phyloP scores from a whole-genome alignment of 2,888 invertebrate species.

The Dioctria rufipes region DNA sequence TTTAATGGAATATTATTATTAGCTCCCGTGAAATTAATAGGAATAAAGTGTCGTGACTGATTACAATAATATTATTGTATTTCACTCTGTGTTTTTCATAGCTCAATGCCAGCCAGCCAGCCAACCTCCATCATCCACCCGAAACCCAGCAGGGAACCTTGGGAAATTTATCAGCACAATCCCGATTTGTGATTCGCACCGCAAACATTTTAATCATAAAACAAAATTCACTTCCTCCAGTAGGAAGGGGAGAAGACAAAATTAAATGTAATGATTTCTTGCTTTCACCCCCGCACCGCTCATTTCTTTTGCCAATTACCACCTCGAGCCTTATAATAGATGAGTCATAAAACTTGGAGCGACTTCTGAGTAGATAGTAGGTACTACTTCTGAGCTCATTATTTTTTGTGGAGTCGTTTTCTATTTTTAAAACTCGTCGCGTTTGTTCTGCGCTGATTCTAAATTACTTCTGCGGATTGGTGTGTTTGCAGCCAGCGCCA shows the following conservation, averaged over 20 bases:
- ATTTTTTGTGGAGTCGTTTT: background rate
- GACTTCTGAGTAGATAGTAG: background rate
- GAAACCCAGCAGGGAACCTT: background rate
- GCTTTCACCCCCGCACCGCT: background rate
- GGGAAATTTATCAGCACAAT: constrained; percentile 16
- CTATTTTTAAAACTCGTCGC: constrained; percentile 17
- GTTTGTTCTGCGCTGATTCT: background rate
- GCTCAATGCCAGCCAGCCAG: too few species aligned
- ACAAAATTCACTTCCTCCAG: background rate
- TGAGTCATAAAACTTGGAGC: constrained; percentile 31
- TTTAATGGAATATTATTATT: constrained; percentile 32
- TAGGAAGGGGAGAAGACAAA: background rate
- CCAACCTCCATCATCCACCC: background rate
- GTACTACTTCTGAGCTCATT: background rate
- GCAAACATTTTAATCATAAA: constrained; percentile 34
- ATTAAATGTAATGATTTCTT: background rate
- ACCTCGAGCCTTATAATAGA: background rate
- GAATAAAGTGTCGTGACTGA: constrained; percentile 43
- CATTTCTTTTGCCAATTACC: constrained; percentile 12
- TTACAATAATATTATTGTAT: constrained; percentile 25
- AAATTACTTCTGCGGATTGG: background rate
- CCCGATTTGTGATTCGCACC: constrained; percentile 13
- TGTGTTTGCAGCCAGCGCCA: background rate
- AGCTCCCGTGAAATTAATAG: constrained; percentile 32
- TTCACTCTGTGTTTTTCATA: background rate